These are phyloP conservation scores for Xiphophorus hellerii DNA, from an alignment of 2,113 vertebrate species.

Conservation along the genomic window DNA sequence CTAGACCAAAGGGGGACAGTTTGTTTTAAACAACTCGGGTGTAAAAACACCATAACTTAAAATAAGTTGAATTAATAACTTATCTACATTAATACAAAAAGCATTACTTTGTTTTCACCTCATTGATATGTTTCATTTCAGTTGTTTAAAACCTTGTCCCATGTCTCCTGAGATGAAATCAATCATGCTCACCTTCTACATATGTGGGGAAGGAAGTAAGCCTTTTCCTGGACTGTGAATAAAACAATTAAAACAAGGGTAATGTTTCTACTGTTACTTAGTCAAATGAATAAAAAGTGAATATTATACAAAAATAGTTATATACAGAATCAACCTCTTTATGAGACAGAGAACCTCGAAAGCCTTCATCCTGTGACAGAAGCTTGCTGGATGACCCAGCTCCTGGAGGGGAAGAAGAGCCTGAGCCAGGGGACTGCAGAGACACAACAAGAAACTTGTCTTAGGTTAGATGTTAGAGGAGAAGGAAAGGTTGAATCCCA, in stretches of 20 bases:
- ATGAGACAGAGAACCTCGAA: conserved; percentile 83
- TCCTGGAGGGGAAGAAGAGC: conserved; percentile 88
- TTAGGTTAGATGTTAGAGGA: not conserved
- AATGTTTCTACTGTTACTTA: not conserved
- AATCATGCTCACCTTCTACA: conserved; percentile 90
- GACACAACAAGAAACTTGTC: conserved; percentile 6
- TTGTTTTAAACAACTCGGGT: too few relatives aligned
- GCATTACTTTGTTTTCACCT: not conserved
- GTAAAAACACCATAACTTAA: too few relatives aligned
- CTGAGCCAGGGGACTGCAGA: conserved; percentile 88
- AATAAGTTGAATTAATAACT: too few relatives aligned
- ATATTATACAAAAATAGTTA: not conserved
- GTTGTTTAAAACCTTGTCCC: not conserved
- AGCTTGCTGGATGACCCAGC: conserved; percentile 88
- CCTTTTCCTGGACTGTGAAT: conserved; percentile 92
- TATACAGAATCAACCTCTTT: conserved; percentile 84
- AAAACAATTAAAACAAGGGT: conserved; percentile 55
- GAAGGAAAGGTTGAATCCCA: not conserved
- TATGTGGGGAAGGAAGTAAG: conserved; percentile 96
- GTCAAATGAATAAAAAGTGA: not conserved
- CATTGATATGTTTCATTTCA: not conserved
- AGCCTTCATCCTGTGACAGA: conserved; percentile 83
- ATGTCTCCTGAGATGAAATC: not conserved
- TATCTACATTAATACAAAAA: too few relatives aligned
- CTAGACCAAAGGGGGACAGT: too few relatives aligned